Conservation (phyloP, 2,113 vertebrate genomes). For the Chunga burmeisteri region DNA sequence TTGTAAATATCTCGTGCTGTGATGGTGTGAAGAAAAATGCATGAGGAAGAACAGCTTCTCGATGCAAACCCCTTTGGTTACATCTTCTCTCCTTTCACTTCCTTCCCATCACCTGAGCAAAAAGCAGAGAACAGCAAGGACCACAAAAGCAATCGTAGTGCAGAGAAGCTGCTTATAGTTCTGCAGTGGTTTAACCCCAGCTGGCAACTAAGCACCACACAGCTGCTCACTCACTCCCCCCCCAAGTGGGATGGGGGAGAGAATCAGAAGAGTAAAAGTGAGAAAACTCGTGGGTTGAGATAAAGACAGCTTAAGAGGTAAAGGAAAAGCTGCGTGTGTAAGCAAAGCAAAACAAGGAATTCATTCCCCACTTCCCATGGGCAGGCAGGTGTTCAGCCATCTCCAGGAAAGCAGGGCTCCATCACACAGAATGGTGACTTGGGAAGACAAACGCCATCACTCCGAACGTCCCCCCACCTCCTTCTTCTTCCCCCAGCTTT, state of each 20-base stretch:
- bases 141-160: neutral
- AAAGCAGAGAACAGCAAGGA: neutral
- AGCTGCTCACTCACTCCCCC: neutral
- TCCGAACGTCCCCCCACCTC: neutral
- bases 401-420: neutral
- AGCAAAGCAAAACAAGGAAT: neutral
- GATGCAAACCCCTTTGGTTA: neutral
- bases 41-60: neutral
- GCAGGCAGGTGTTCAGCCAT: neutral
- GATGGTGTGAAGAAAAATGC: neutral
- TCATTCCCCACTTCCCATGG: neutral
- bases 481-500: neutral
- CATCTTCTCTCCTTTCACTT: slow-evolving; percentile 1
- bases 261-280: neutral
- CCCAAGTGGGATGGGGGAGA: neutral
- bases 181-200: neutral
- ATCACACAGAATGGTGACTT: neutral
- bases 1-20: neutral
- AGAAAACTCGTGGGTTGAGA: neutral
- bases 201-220: neutral
- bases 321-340: neutral
- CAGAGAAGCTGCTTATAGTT: neutral
- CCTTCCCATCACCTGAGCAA: neutral
- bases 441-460: neutral
- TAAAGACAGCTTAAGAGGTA: neutral